Evolutionary conservation across 2,888 invertebrate species (phyloP), one percentile per base, ranked within the genome.

Genomic region (Drosophila peninsularis): DNA sequence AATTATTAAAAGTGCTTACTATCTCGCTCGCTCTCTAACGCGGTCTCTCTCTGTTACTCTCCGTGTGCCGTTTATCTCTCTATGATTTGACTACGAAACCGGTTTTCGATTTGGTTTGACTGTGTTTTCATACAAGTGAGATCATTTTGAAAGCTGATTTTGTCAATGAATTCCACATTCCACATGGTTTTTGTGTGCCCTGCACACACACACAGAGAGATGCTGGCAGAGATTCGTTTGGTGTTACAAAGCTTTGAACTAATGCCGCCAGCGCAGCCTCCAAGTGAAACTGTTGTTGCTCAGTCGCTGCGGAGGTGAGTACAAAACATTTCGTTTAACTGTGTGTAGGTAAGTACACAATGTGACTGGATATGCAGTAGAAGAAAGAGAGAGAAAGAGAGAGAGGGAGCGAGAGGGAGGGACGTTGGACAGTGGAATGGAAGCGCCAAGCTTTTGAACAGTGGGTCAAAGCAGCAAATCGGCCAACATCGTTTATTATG

Each of bases 61-160:
- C 7, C 13, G 32, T 55, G 19, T 36, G 30, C 14, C 54, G 39
- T 64, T 49, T 65, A 72, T 64, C 72, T 60, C 62, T 60, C 66
- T 45, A 80, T 88, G 90, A 91, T 91, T 91, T 91, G 90, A 89
- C 88, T 90, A 92, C 92, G 90, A 92, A 92, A 92, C 92, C 92
- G 92, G 92, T 92, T 92, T 92, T 92, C 92, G 92, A 92, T 92
- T 92, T 92, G 92, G 90, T 92, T 92, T 92, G 92, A 92, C 92
- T 92, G 92, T 91, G 91, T 92, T 91, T 91, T 90, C 84, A 90
- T 89, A 80, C 91, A 91, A 92, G 92, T 92, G 92, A 92, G 92
- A 92, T 92, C 92, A 92, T 93, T 93, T 92, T 92, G 92, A 92
- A 92, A 92, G 92, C 92, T 92, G 92, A 93, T 92, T 92, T 92